Percentiles rank a stretch among this genome's conserved stretches.
These are phyloP conservation scores for Cryptus viduatorius DNA, from an alignment of 2,888 invertebrate genomes.

Conservation along the genomic window DNA sequence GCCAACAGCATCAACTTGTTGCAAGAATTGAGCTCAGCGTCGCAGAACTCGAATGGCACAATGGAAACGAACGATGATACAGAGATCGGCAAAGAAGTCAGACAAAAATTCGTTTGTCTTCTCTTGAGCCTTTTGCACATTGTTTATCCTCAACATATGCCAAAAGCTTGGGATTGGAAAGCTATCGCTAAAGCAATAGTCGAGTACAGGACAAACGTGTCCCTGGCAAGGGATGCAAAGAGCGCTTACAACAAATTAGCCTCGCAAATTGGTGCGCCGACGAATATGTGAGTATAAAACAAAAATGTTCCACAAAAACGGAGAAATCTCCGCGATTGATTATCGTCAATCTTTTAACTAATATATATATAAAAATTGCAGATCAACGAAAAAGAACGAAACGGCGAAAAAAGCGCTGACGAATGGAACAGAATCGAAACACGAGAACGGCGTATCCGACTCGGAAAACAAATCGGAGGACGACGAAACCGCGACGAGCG, in stretches of 20 bases:
- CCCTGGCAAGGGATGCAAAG: constrained; percentile 85
- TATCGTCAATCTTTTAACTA: background rate
- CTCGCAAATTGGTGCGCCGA: constrained; percentile 81
- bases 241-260: constrained; percentile 85
- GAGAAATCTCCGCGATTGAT: too few relatives aligned
- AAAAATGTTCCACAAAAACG: background rate
- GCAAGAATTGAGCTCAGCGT: constrained; percentile 77
- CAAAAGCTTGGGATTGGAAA: constrained; percentile 84
- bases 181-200: constrained; percentile 82
- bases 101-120: constrained; percentile 87
- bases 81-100: constrained; percentile 81
- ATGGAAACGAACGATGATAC: constrained; percentile 55
- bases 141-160: constrained; percentile 78
- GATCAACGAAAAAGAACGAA: constrained; percentile 75
- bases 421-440: constrained; percentile 73
- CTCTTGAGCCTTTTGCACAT: constrained; percentile 86
- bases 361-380: constrained; percentile 54
- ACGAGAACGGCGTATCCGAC: constrained; percentile 69
- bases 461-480: constrained; percentile 70
- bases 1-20: constrained; percentile 84
- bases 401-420: constrained; percentile 73
- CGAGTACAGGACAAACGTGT: constrained; percentile 81
- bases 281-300: constrained; percentile 73
- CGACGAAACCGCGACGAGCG: constrained; percentile 63
- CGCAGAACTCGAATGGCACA: constrained; percentile 80